Base-by-base conservation (phyloP, 2,888 invertebrate species). In the Apodemia zela region DNA sequence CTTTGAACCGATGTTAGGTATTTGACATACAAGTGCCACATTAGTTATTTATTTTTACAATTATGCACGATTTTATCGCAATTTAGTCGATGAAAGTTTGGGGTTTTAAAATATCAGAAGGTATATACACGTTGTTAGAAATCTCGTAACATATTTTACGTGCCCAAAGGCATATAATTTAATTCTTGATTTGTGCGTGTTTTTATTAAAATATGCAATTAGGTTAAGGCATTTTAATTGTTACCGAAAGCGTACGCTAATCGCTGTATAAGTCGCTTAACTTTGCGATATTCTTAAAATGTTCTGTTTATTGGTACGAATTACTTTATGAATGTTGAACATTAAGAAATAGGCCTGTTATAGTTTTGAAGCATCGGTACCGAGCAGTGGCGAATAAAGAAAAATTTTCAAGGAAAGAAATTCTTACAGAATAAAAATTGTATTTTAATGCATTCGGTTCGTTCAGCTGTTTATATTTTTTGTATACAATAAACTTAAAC, bases 101-200 rank as follows among this genome's bases (percentile, higher is more conserved):
- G 87, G 84, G 82, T 84, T 79, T 77, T 82, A 85, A 78, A 80
- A 79, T 80, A 75, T 80, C 80, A 73, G 78, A 87, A 84, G 81
- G 79, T 77, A 72, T 82, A 76, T 82, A 87, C 78, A 84, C 80
- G 87, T 88, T 87, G 87, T 88, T 88, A 87, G 90, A 90, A 90
- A 89, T 90, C 90, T 91, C 90, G 90, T 90, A 87, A 89, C 87
- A 89, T 88, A 87, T 89, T 84, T 73, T 77, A 63, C 80, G 77
- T 77, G 84, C 84, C 81, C 76, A 75, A 78, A 71, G 81, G 85
- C 83, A 79, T 78, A 73, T 84, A 80, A 79, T 79, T 75, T 87
- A 89, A 82, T 82, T 84, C 79, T 82, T 82, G 81, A 80, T 82
- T 76, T 79, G 80, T 82, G 85, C 85, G 85, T 88, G 84, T 87